Conservation (phyloP, 2,113 vertebrate species). For the Embiotoca jacksoni region DNA sequence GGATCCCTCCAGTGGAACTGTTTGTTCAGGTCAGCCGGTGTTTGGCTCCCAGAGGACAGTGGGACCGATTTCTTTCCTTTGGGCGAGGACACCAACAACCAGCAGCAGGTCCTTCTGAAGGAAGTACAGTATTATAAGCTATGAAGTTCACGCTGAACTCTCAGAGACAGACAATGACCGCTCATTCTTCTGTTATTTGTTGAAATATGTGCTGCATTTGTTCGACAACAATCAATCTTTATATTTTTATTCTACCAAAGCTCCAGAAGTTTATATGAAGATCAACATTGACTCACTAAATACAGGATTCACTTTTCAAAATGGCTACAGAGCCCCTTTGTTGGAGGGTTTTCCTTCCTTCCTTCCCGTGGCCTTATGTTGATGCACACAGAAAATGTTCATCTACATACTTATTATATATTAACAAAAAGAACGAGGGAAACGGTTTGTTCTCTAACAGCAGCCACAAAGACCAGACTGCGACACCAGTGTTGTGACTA, state of each 20-base stretch:
- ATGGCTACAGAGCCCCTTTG: neutral
- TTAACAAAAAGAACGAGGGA: neutral
- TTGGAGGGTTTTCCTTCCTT: too few species aligned
- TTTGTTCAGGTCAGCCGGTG: constrained; percentile 26
- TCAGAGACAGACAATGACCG: constrained; percentile 22
- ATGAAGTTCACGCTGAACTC: constrained; percentile 39
- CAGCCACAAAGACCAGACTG: too few species aligned
- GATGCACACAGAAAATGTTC: neutral
- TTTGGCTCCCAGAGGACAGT: constrained; percentile 9
- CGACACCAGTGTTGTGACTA: too few species aligned
- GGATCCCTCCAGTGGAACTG: constrained; percentile 53
- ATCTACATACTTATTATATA: neutral
- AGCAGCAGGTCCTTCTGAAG: constrained; percentile 31
- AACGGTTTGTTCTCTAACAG: too few species aligned
- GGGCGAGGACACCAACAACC: constrained; percentile 29
- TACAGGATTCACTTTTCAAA: neutral
- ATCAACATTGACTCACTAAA: neutral
- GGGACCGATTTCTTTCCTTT: constrained; percentile 36
- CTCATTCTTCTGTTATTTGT: constrained; percentile 42
- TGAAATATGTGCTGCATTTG: constrained; percentile 35
- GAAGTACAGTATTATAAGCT: constrained; percentile 38
- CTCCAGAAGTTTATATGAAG: constrained; percentile 4
- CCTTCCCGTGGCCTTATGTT: neutral
- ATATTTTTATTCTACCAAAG: constrained; percentile 65
- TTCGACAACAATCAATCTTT: constrained; percentile 43